Evolutionary conservation across 2,113 vertebrate species (phyloP).

Genomic region (Bubalus kerabau): DNA sequence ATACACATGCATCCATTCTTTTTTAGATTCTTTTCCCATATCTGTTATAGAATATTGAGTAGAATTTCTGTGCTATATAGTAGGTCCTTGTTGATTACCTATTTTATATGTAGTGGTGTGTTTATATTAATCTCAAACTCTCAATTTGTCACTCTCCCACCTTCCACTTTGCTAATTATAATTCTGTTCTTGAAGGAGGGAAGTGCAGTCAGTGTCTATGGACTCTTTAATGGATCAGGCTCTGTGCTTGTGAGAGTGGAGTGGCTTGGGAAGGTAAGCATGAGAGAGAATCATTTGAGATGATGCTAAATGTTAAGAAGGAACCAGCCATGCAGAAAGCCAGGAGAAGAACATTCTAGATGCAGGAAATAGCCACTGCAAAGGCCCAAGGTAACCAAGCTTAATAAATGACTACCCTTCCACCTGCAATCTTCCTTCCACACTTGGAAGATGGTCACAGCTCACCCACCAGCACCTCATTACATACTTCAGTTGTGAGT

Average conservation of each 20-base stretch:
- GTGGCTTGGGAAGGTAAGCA: background rate
- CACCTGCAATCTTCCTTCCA: background rate
- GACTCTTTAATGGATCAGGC: background rate
- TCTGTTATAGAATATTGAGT: too few relatives aligned
- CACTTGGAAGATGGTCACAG: background rate
- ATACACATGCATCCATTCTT: too few relatives aligned
- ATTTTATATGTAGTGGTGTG: too few relatives aligned
- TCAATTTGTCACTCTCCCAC: too few relatives aligned
- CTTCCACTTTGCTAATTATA: too few relatives aligned
- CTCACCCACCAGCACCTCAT: background rate
- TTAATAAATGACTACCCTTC: background rate
- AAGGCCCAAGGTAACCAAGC: background rate
- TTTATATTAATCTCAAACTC: too few relatives aligned
- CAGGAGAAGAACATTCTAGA: background rate
- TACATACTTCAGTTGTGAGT: background rate
- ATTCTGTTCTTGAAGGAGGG: too few relatives aligned
- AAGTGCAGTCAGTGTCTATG: background rate
- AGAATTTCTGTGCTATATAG: too few relatives aligned
- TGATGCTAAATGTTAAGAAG: background rate
- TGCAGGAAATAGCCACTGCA: accelerated
- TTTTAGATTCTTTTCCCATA: too few relatives aligned
- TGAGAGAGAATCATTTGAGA: background rate
- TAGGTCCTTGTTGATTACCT: too few relatives aligned
- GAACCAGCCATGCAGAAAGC: background rate
- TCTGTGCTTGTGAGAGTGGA: background rate